Evolutionary conservation across 92 coral and sea anemone species (phyloP).

Genomic region (Galaxea fascicularis): DNA sequence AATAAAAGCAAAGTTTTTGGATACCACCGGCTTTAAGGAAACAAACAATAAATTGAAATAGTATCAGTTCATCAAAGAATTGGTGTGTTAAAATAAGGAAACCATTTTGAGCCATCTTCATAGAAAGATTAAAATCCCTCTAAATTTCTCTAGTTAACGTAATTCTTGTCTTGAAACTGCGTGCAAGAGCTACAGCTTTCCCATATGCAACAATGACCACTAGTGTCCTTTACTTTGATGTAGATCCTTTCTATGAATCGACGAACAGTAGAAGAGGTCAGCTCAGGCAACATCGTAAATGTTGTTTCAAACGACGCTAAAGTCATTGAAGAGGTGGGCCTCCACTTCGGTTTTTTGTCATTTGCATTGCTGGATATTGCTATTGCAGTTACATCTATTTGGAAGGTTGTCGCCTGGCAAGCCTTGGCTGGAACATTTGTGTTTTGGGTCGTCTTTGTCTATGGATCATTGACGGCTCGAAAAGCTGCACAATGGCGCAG

Average conservation of each 20-base stretch:
- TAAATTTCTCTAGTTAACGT: no score
- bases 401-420: constrained; percentile 45
- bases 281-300: constrained; percentile 24
- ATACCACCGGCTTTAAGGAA: no score
- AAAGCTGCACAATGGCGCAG: constrained; percentile 17
- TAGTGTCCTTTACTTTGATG: background rate
- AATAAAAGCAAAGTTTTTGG: no score
- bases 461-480: constrained; percentile 18
- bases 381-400: background rate
- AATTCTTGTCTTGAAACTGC: no score
- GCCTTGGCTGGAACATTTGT: constrained; percentile 24
- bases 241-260: constrained; percentile 14
- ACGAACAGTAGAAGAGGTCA: constrained; percentile 8
- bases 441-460: constrained; percentile 10
- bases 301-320: constrained; percentile 47
- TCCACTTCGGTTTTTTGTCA: background rate
- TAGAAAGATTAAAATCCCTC: no score
- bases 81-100: no score
- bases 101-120: no score
- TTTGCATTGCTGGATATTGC: constrained; percentile 10
- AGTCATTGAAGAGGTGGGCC: constrained; percentile 2
- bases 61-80: no score
- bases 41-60: no score
- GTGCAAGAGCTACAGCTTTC: no score
- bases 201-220: background rate